These are phyloP conservation scores for Hofmannophila pseudospretella DNA, from an alignment of 2,888 invertebrate genomes.

Conservation along the genomic window DNA sequence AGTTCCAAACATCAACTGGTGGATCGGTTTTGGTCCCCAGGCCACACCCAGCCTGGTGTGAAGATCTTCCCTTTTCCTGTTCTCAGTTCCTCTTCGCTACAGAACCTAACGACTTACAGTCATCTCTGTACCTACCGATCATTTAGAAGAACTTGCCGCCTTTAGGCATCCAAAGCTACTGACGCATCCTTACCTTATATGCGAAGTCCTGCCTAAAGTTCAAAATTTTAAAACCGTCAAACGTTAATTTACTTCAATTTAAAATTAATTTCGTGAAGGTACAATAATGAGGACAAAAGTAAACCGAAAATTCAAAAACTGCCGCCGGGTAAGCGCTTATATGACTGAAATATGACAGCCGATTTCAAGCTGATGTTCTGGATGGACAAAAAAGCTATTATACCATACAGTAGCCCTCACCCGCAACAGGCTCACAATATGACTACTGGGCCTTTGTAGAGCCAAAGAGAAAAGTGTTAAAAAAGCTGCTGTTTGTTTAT, in stretches of 20 bases:
- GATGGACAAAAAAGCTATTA: slow-evolving; percentile 58
- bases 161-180: no score
- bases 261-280: not conserved
- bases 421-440: slow-evolving; percentile 28
- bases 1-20: no score
- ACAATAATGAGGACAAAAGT: slow-evolving; percentile 8
- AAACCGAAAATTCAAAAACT: slow-evolving; percentile 23
- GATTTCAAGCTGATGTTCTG: slow-evolving; percentile 42
- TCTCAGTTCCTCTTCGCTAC: no score
- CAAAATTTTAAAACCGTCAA: not conserved
- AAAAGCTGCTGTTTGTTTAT: no score
- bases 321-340: slow-evolving; percentile 27
- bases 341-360: slow-evolving; percentile 44
- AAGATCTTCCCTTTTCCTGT: no score
- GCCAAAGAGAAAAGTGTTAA: slow-evolving; percentile 21
- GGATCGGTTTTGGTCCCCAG: no score
- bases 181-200: no score
- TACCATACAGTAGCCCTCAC: slow-evolving; percentile 61
- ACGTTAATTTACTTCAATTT: not conserved
- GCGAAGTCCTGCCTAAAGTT: no score
- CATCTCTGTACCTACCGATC: no score
- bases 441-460: slow-evolving; percentile 35
- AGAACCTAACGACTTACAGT: no score
- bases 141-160: no score
- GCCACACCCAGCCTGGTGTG: no score